These are phyloP conservation scores for Calonectris borealis DNA, from an alignment of 2,113 vertebrate genomes.

Conservation along the genomic window DNA sequence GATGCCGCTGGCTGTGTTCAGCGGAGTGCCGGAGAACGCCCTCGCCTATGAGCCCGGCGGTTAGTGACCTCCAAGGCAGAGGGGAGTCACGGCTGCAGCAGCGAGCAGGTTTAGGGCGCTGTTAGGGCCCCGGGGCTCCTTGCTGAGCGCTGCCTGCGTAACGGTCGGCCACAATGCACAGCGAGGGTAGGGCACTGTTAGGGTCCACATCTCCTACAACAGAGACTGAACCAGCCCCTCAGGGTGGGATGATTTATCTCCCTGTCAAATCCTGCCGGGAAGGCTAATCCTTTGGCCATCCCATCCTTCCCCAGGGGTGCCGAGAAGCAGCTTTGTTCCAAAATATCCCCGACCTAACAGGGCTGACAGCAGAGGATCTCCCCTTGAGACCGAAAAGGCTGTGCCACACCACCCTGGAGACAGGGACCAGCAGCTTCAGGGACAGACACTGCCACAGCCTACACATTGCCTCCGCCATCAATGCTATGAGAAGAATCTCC, in stretches of 20 bases:
- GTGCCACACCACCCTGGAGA: neutral
- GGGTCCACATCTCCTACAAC: neutral
- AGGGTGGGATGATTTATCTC: neutral
- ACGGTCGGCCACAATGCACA: neutral
- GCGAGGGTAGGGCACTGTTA: neutral
- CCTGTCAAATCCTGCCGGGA: neutral
- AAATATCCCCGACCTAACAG: neutral
- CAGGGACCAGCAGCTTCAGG: neutral
- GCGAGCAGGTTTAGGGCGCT: neutral
- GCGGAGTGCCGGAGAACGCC: neutral
- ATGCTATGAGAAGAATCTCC: neutral
- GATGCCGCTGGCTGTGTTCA: neutral
- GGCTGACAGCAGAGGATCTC: neutral
- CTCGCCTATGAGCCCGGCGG: fast-evolving
- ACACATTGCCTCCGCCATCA: neutral
- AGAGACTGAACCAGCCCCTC: no score
- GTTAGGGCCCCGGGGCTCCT: neutral
- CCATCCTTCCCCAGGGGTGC: neutral
- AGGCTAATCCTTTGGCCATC: neutral
- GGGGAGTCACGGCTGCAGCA: neutral
- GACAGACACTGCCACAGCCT: neutral
- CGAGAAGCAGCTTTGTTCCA: fast-evolving
- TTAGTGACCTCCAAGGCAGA: neutral
- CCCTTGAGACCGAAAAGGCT: no score
- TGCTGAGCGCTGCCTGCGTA: neutral